Conservation (phyloP, 2,113 vertebrate species). For the Mesitornis unicolor region DNA sequence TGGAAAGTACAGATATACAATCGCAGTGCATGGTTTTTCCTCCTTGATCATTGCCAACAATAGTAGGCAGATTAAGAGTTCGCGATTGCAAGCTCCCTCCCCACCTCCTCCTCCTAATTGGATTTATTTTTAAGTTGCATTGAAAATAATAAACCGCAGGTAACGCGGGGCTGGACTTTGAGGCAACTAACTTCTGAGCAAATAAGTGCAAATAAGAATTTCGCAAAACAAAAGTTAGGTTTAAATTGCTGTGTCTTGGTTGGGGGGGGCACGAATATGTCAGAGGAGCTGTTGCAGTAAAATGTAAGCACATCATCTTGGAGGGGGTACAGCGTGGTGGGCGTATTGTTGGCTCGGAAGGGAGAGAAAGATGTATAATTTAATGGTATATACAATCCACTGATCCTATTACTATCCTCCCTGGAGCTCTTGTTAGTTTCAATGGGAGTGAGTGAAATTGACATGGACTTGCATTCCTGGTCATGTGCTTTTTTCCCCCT, state of each 20-base stretch:
- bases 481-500: constrained; percentile 80
- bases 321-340: constrained; percentile 82
- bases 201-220: constrained; percentile 81
- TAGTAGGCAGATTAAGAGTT: constrained; percentile 81
- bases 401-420: constrained; percentile 86
- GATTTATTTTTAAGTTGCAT: constrained; percentile 75
- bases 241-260: constrained; percentile 70
- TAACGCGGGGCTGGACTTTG: constrained; percentile 73
- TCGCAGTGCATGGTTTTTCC: constrained; percentile 69
- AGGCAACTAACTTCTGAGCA: constrained; percentile 82
- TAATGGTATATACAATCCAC: constrained; percentile 87
- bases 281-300: constrained; percentile 83
- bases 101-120: constrained; percentile 45
- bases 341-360: constrained; percentile 88
- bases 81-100: constrained; percentile 65
- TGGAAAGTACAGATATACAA: constrained; percentile 69
- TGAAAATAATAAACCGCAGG: constrained; percentile 68
- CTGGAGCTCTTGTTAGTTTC: constrained; percentile 86
- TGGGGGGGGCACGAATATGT: constrained; percentile 71
- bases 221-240: constrained; percentile 81
- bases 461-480: constrained; percentile 88
- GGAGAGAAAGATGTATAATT: constrained; percentile 89
- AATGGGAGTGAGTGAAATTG: constrained; percentile 90
- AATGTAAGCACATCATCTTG: constrained; percentile 86
- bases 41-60: constrained; percentile 73